Conservation (phyloP, 2,113 vertebrate species). For the Toxotes jaculatrix region DNA sequence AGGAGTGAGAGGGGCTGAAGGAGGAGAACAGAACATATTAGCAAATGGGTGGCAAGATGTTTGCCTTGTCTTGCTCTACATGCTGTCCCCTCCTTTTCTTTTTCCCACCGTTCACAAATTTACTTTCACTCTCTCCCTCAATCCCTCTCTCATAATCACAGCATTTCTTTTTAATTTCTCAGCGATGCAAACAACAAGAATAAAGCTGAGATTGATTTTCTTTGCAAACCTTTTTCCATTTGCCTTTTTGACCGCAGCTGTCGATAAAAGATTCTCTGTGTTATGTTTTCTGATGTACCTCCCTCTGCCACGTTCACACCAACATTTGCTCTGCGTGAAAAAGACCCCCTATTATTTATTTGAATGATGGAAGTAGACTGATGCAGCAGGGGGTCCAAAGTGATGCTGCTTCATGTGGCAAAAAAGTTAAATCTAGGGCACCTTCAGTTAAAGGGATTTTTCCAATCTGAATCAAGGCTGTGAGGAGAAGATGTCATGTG, state of each 20-base stretch:
- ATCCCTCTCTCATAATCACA: neutral
- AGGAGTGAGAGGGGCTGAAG: conserved; percentile 33
- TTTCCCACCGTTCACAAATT: neutral
- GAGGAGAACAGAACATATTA: conserved; percentile 46
- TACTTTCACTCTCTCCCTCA: neutral
- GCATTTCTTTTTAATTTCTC: neutral
- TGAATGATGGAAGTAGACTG: too few species aligned
- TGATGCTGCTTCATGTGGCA: too few species aligned
- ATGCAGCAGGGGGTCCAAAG: too few species aligned
- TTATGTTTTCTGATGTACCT: neutral
- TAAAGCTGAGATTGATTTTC: neutral
- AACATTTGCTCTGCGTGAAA: too few species aligned
- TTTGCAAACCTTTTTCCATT: neutral
- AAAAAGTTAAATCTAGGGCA: too few species aligned
- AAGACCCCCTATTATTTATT: too few species aligned
- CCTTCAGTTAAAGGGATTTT: too few species aligned
- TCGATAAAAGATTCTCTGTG: neutral
- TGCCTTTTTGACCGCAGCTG: neutral
- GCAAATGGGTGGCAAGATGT: conserved; percentile 32
- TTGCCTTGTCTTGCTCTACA: conserved; percentile 5
- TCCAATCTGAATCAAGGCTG: too few species aligned
- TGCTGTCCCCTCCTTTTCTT: neutral
- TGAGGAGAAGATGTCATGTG: too few species aligned
- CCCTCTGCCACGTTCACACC: neutral
- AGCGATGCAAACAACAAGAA: neutral